A percentile compares a stretch with the other conserved stretches of the same genome.
Conservation (phyloP, 2,797 vertebrate species). For the Falco columbarius region DNA sequence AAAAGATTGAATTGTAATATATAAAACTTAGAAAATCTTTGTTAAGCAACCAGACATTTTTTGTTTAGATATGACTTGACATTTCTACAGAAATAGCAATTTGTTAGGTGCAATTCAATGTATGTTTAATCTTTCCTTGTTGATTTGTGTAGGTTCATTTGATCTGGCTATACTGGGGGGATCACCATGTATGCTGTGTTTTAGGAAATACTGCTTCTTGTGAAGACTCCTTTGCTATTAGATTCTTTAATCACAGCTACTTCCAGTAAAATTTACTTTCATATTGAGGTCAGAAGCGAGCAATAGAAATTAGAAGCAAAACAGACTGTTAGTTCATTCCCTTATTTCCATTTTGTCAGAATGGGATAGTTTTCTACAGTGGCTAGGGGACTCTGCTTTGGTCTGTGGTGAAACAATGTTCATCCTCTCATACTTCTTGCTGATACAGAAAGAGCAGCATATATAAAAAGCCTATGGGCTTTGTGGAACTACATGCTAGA, state of each 20-base stretch:
- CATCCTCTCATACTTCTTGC: background rate
- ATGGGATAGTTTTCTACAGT: background rate
- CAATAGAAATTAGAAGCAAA: background rate
- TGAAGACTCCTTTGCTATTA: background rate
- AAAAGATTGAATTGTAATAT: background rate
- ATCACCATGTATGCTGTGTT: background rate
- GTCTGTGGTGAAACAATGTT: background rate
- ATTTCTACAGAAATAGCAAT: background rate
- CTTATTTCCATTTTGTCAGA: background rate
- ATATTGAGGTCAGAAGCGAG: background rate
- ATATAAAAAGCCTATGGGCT: background rate
- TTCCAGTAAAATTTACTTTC: background rate
- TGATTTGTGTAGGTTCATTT: background rate
- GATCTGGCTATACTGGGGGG: background rate
- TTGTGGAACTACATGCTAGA: background rate
- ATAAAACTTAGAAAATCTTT: background rate
- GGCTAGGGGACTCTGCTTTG: background rate
- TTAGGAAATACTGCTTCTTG: background rate
- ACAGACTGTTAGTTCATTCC: background rate
- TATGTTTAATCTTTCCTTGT: background rate
- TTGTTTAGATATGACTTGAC: background rate
- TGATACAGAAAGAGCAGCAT: rapidly evolving
- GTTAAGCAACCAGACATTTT: background rate
- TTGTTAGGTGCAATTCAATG: background rate
- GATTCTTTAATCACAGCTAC: background rate